A percentile compares a stretch with the other conserved stretches of the same genome.
phyloP scores from a whole-genome alignment of 2,797 vertebrate species.

The Coilia nasus region DNA sequence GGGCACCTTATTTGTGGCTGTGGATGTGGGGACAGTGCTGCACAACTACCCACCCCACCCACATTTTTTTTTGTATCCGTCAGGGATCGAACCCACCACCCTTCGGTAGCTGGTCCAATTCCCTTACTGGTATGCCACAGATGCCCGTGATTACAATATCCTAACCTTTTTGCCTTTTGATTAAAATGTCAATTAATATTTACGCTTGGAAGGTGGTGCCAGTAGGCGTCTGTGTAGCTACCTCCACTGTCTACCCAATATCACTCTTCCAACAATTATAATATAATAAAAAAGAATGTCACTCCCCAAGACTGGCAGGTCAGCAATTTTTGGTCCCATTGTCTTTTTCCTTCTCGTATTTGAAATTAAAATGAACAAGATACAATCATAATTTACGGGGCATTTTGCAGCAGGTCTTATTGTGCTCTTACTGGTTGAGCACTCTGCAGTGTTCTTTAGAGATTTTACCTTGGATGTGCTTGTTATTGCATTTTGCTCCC shows the following conservation, averaged over 20 bases:
- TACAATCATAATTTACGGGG: slow-evolving; percentile 2
- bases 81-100: too few species aligned
- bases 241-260: slow-evolving; percentile 5
- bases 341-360: slow-evolving; percentile 39
- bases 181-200: slow-evolving; percentile 55
- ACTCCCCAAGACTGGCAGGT: slow-evolving; percentile 15
- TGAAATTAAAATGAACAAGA: slow-evolving; percentile 42
- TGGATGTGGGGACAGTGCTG: too few species aligned
- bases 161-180: slow-evolving; percentile 52
- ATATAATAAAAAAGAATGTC: slow-evolving; percentile 40
- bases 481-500: background rate
- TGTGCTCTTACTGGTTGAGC: background rate
- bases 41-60: too few species aligned
- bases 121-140: too few species aligned
- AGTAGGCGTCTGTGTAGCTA: background rate
- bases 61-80: too few species aligned
- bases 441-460: background rate
- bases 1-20: too few species aligned
- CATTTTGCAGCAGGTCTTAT: background rate
- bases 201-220: slow-evolving; percentile 29
- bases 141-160: slow-evolving; percentile 35
- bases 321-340: slow-evolving; percentile 14
- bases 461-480: background rate
- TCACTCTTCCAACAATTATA: slow-evolving; percentile 38
- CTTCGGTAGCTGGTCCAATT: too few species aligned